Evolutionary conservation across 2,113 vertebrate species (phyloP), one percentile per base, ranked within the genome.

Genomic region (Gnathonemus longibarbis): DNA sequence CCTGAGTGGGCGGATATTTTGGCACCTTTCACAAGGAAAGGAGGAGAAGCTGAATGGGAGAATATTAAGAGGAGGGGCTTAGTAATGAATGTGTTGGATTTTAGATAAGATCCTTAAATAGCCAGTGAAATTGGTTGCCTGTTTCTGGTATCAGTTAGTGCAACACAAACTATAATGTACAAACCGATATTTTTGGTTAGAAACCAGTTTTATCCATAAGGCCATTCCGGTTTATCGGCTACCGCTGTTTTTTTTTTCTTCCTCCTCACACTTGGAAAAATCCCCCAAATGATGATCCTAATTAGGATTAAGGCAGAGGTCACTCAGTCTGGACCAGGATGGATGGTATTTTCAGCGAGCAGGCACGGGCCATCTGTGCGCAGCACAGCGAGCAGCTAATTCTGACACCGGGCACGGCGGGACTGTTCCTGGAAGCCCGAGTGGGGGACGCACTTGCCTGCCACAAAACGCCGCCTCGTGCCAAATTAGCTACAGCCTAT

Each of bases 241-340:
- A 91, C 15, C 0, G 31, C 5, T 39, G 27, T 77, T 39, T 93
- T 93, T 7, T 39, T 88, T 42, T 62, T 42, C 52, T 45, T 10
- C 56, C 95, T 93, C 91, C 93, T 92, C 90, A 91, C 66, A 90
- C 93, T 93, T 92, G 90, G 91, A 94, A 95, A 94, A 92, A 91
- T 90, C 92, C 91, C 90, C 91, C 90, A 95, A 95, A 95, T 94
- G 93, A 93, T 94, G 95, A 95, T 95, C 95, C 95, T 96, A 95
- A 96, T 96, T 95, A 95, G 96, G 96, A 95, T 96, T 96, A 96
- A 94, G 93, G 94, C 95, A 95, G 93, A 94, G 95, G 94, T 95
- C 94, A 92, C 94, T 94, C 94, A 92, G 92, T 89, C 93, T 91
- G 93, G 92, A 94, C 92, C 90, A 94, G 94, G 95, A 95, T 96